phyloP scores from a whole-genome alignment of 2,113 vertebrate species.

The Limnothrissa miodon region DNA sequence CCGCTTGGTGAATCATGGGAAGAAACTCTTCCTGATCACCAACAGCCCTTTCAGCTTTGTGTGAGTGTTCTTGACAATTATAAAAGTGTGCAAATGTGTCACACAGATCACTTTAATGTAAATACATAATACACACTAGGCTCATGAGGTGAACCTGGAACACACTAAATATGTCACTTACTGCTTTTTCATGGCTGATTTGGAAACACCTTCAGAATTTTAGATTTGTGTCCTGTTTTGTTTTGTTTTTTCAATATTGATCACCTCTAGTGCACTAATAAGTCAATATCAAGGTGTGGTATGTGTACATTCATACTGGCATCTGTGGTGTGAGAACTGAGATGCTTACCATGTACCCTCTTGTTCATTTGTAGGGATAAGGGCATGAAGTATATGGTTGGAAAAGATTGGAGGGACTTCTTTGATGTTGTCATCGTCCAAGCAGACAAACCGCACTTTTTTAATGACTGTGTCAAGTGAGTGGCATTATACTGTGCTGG shows the following conservation, averaged over 20 bases:
- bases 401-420: slow-evolving; percentile 80
- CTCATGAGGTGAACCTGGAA: neutral
- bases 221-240: too few relatives aligned
- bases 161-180: neutral
- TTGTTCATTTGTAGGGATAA: slow-evolving; percentile 67
- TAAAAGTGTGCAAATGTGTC: neutral
- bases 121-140: neutral
- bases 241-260: neutral
- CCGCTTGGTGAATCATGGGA: slow-evolving; percentile 68
- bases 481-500: slow-evolving; percentile 38
- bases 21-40: slow-evolving; percentile 85
- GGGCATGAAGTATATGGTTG: slow-evolving; percentile 84
- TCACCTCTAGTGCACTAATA: neutral
- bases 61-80: slow-evolving; percentile 62
- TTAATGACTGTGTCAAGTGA: slow-evolving; percentile 82
- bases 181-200: too few relatives aligned
- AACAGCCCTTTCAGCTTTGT: slow-evolving; percentile 87
- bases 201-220: too few relatives aligned
- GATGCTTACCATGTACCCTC: neutral
- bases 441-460: slow-evolving; percentile 84
- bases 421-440: slow-evolving; percentile 83
- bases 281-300: neutral
- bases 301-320: neutral
- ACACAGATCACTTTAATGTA: neutral
- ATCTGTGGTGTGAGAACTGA: neutral